A percentile compares a stretch with the other conserved stretches of the same genome.
These are phyloP conservation scores for Glaucomys volans DNA, from an alignment of 2,113 vertebrate species.

Conservation along the genomic window DNA sequence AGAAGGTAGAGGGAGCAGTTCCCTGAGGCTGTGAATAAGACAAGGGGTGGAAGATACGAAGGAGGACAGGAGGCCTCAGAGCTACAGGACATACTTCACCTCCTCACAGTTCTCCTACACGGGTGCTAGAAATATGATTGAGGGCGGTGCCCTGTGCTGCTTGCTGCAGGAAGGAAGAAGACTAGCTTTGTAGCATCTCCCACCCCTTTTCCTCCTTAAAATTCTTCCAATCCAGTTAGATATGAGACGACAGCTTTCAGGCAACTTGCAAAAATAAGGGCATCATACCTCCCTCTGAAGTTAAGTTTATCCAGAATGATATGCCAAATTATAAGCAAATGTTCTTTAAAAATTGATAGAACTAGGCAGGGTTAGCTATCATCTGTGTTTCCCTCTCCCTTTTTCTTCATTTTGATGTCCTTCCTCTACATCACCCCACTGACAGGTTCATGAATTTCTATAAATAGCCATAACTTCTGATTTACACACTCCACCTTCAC, in stretches of 20 bases:
- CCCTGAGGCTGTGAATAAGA: too few species aligned
- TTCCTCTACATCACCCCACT: background rate
- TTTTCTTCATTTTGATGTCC: background rate
- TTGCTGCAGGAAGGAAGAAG: background rate
- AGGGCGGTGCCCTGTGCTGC: too few species aligned
- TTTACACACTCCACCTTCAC: background rate
- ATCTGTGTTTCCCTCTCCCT: background rate
- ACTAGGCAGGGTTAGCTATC: background rate
- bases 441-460: background rate
- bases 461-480: background rate
- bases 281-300: background rate
- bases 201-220: background rate
- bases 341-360: background rate
- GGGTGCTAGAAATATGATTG: background rate
- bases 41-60: background rate
- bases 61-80: background rate
- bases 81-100: fast-evolving
- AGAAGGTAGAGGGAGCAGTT: background rate
- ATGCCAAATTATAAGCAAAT: background rate
- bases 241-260: background rate
- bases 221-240: background rate
- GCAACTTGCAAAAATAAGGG: background rate
- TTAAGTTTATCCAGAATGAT: background rate
- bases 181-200: background rate
- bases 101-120: background rate